Percentiles rank a stretch among this genome's conserved stretches.
Evolutionary conservation across 2,797 vertebrate genomes (phyloP).

Genomic region (Intellagama lesueurii): DNA sequence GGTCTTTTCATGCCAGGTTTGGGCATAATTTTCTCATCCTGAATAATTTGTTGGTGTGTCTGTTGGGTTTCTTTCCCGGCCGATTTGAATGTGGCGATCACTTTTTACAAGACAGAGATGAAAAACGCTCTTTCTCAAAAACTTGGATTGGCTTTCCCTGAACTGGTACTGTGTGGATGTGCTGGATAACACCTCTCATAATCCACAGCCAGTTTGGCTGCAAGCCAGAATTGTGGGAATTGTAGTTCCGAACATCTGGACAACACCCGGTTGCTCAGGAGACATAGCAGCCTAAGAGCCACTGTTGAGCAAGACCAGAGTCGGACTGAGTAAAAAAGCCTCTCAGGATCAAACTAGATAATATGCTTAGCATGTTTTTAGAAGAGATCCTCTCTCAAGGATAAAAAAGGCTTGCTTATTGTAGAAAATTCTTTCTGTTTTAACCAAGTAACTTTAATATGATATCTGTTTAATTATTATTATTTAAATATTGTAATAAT

Average conservation of each 20-base stretch:
- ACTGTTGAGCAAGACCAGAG: too few relatives aligned
- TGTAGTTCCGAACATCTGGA: background rate
- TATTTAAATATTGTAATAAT: too few relatives aligned
- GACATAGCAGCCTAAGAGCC: too few relatives aligned
- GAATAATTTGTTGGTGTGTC: slow-evolving; percentile 17
- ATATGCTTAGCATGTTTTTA: too few relatives aligned
- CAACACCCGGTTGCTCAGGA: background rate
- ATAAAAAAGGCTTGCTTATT: too few relatives aligned
- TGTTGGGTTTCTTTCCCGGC: background rate
- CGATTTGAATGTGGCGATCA: background rate
- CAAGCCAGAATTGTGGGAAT: background rate
- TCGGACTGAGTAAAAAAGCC: too few relatives aligned
- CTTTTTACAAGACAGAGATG: background rate
- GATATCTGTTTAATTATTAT: too few relatives aligned
- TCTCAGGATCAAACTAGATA: too few relatives aligned
- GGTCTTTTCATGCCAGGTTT: slow-evolving; percentile 31
- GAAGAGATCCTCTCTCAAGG: too few relatives aligned
- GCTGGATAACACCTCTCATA: background rate
- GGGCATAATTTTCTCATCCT: slow-evolving; percentile 37
- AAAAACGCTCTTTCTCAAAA: background rate
- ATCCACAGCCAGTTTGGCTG: background rate
- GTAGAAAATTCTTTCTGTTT: too few relatives aligned
- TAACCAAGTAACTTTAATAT: too few relatives aligned
- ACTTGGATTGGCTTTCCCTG: background rate
- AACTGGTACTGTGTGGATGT: background rate